Evolutionary conservation across 92 coral and sea anemone species (phyloP), one percentile per base, ranked within the genome.

Genomic region (Zoanthus solanderi): DNA sequence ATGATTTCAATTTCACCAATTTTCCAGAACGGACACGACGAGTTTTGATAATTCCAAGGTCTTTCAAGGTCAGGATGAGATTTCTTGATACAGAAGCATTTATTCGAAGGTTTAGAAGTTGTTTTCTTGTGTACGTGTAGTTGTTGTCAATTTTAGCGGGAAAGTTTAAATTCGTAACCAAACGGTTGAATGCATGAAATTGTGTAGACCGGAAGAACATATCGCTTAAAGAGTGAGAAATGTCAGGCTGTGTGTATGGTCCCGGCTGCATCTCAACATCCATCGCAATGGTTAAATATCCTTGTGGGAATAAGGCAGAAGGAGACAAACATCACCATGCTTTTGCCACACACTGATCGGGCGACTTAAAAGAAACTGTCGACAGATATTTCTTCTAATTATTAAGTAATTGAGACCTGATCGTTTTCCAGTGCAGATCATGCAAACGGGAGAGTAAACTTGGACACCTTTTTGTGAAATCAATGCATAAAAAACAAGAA

Each of bases 81-180:
- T 67, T 67, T 67, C 30, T 30, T 67, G 72, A 67, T 28, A 67
- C 72, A 13, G 67, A 7, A n/a, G 18, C 34, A 67, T 67, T n/a
- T 30, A 5, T 0, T 67, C 72, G 72, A 67, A 6, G 72, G 13
- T n/a, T 67, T 67, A 67, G 34, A 67, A 67, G 34, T 67, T 67
- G 29, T 30, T 67, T n/a, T 67, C 37, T n/a, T 67, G 30, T 67
- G 72, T 67, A 67, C 60, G 60, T 54, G 72, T 10, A 30, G 37
- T 67, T 67, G 72, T 67, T 67, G 37, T 67, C 72, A 67, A 67
- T 30, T 67, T 67, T 67, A 28, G 72, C 72, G 37, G 72, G 72
- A 67, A 67, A 67, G 72, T 67, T 67, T 67, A 67, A 67, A 67
- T 67, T 67, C 72, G 72, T 67, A 30, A n/a, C 34, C 30, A 67